Conservation (phyloP, 2,888 invertebrate genomes). For the Aproaerema taeniolella region DNA sequence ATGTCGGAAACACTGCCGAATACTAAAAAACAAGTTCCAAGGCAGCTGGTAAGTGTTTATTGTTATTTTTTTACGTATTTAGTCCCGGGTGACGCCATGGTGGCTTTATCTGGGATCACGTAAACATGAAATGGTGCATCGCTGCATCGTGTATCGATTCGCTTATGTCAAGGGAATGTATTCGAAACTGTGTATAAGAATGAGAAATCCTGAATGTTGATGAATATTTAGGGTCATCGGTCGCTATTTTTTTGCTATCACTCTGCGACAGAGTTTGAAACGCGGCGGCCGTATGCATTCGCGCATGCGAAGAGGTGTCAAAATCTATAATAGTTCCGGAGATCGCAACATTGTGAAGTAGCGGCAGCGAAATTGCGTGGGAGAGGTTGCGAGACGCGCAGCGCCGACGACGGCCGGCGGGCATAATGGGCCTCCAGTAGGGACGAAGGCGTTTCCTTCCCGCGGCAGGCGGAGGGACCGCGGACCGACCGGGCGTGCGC, state of each 20-base stretch:
- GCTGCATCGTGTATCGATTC: constrained; percentile 76
- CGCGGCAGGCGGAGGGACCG: constrained; percentile 46
- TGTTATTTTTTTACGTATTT: constrained; percentile 72
- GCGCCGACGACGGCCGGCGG: constrained; percentile 44
- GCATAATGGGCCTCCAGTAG: constrained; percentile 49
- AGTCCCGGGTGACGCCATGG: constrained; percentile 81
- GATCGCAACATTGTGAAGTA: constrained; percentile 55
- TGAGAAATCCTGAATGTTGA: constrained; percentile 35
- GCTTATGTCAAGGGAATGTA: constrained; percentile 47
- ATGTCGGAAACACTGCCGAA: constrained; percentile 79
- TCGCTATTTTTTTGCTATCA: constrained; percentile 64
- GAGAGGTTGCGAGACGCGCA: constrained; percentile 39
- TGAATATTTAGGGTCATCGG: constrained; percentile 56
- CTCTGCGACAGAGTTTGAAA: constrained; percentile 69
- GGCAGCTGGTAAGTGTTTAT: constrained; percentile 80
- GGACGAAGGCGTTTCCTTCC: constrained; percentile 67
- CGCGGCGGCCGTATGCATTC: constrained; percentile 74
- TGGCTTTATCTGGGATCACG: constrained; percentile 80
- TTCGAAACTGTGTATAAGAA: constrained; percentile 33
- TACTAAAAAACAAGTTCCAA: constrained; percentile 77
- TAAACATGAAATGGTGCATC: constrained; percentile 79
- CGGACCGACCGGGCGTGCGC: constrained; percentile 49
- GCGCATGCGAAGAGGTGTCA: constrained; percentile 76
- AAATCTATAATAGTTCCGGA: constrained; percentile 72
- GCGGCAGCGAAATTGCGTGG: constrained; percentile 39